Evolutionary conservation across 2,797 vertebrate species (phyloP), one percentile per base, ranked within the genome.

Genomic region (Lepilemur ruficaudatus): DNA sequence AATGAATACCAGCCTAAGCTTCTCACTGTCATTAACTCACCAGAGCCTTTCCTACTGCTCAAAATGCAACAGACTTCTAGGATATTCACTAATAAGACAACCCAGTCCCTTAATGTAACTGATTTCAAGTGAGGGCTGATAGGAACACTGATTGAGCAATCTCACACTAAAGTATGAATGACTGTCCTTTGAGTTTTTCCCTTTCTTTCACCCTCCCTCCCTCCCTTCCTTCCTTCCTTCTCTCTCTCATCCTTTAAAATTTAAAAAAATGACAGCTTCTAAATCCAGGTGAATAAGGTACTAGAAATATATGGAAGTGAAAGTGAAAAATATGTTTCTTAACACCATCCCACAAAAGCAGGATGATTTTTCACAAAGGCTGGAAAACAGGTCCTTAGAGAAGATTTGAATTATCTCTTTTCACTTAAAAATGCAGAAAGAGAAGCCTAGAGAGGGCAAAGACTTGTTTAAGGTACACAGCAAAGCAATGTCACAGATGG

Each of bases 241-340:
- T n/a, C 22, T 22, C 20, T 59, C 32, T 88, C 15, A 8, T 73
- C 46, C 28, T 75, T 84, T 48, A 65, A 15, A 70, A 61, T 70
- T 89, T 84, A 30, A 50, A 55, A 76, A 95, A 89, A 75, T 48
- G 59, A 65, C 12, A 88, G 59, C 25, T 86, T 22, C 22, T 93
- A 59, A 93, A 91, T 63, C 23, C 67, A 94, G 65, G 88, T 55
- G 38, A 95, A 63, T 30, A 81, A 28, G 17, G 28, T 86, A 81
- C 43, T 92, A 87, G 30, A 69, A 92, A 95, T 30, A 83, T 10
- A 94, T 9, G 48, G n/a, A 89, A 35, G 43, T 76, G 82, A 94
- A 95, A 92, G 93, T 14, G 78, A 48, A 95, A 95, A 95, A 57
- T 90, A 86, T 57, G 48, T 96, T 69, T 93, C 69, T 85, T 84